phyloP scores from a whole-genome alignment of 2,888 invertebrate genomes.

The Drosophila algonquin region DNA sequence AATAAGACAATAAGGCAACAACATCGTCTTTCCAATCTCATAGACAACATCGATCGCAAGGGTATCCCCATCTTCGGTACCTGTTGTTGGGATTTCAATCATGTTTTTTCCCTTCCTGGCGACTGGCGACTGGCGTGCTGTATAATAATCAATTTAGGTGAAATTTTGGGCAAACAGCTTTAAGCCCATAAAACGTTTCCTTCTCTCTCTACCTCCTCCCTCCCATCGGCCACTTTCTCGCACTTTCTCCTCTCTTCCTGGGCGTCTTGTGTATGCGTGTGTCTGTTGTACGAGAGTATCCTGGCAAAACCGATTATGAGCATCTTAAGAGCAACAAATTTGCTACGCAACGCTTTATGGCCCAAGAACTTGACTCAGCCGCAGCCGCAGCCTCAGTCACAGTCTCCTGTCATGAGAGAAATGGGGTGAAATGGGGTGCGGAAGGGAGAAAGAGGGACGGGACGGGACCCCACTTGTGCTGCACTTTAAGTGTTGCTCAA shows the following conservation, averaged over 20 bases:
- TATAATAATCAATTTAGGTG: slow-evolving; percentile 77
- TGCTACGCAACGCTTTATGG: slow-evolving; percentile 61
- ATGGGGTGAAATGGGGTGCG: not conserved
- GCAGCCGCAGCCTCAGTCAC: not conserved
- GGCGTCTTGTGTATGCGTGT: not conserved
- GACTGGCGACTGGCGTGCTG: slow-evolving; percentile 46
- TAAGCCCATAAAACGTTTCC: slow-evolving; percentile 69
- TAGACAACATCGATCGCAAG: not conserved
- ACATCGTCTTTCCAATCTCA: too few relatives aligned
- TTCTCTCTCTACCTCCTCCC: not conserved
- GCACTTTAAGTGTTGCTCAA: slow-evolving; percentile 46
- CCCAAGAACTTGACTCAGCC: slow-evolving; percentile 14
- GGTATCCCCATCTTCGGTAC: not conserved
- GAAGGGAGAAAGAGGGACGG: not conserved
- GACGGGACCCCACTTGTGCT: slow-evolving; percentile 6
- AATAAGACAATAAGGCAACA: too few relatives aligned
- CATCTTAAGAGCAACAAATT: slow-evolving; percentile 65
- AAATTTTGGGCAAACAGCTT: slow-evolving; percentile 70
- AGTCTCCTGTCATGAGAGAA: not conserved
- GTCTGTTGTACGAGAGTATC: slow-evolving; percentile 22
- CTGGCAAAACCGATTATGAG: slow-evolving; percentile 61
- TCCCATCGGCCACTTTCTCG: slow-evolving; percentile 6
- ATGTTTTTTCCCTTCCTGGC: slow-evolving; percentile 10
- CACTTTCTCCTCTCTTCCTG: not conserved
- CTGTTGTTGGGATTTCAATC: not conserved